Evolutionary conservation across 2,888 invertebrate species (phyloP).

Genomic region (Allophyes oxyacanthae): DNA sequence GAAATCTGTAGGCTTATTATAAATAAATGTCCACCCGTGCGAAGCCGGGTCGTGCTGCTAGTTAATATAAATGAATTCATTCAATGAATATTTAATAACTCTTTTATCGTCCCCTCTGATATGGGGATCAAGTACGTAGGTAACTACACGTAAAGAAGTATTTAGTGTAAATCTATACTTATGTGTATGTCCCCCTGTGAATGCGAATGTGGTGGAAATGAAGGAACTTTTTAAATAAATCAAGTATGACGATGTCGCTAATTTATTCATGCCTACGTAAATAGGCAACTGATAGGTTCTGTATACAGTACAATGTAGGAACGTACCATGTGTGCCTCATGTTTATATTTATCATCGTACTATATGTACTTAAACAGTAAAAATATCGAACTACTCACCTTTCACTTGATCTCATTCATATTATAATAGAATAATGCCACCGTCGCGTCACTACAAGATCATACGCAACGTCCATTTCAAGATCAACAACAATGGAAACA

Average conservation of each 20-base stretch:
- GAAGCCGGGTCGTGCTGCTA: too few relatives aligned
- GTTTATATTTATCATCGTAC: constrained; percentile 26
- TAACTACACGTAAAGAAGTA: constrained; percentile 3
- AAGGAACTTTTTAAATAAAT: too few relatives aligned
- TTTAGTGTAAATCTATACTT: not conserved
- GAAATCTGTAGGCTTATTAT: too few relatives aligned
- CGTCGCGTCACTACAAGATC: constrained; percentile 45
- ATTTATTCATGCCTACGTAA: constrained; percentile 30
- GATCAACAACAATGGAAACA: constrained; percentile 60
- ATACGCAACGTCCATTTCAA: constrained; percentile 39
- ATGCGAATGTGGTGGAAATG: too few relatives aligned
- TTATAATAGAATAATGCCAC: constrained; percentile 38
- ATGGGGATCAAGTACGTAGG: not conserved
- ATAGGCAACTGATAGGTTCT: constrained; percentile 1
- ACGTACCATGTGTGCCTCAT: constrained; percentile 2
- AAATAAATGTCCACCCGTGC: too few relatives aligned
- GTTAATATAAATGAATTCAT: too few relatives aligned
- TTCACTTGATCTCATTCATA: constrained; percentile 55
- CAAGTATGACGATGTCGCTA: constrained; percentile 1
- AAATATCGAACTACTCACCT: constrained; percentile 57
- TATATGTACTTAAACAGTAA: constrained; percentile 4
- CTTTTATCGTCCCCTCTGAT: too few relatives aligned
- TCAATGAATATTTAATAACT: too few relatives aligned
- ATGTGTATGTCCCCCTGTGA: too few relatives aligned
- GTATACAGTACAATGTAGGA: constrained; percentile 6